Conservation (phyloP, 2,797 vertebrate species). For the Acipenser oxyrinchus region DNA sequence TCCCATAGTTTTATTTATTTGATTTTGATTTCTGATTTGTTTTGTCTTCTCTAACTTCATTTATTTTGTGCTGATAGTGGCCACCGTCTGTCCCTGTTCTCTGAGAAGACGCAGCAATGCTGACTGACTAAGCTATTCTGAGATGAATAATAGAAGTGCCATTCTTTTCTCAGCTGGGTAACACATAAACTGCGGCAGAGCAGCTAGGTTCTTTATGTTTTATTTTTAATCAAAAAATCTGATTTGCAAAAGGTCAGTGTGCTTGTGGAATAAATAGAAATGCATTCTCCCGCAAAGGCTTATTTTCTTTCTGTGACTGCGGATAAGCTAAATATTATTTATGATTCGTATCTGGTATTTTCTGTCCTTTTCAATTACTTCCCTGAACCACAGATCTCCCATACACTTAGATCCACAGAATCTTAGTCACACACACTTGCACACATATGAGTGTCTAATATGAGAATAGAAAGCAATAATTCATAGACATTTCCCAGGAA, state of each 20-base stretch:
- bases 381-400: slow-evolving; percentile 35
- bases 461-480: slow-evolving; percentile 25
- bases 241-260: slow-evolving; percentile 12
- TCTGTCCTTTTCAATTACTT: slow-evolving; percentile 53
- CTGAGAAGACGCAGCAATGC: no score
- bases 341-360: slow-evolving; percentile 50
- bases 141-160: no score
- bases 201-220: no score
- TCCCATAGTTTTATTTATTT: no score
- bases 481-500: slow-evolving; percentile 33
- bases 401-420: neutral
- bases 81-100: no score
- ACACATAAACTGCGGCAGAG: no score
- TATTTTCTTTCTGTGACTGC: slow-evolving; percentile 24
- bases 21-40: no score
- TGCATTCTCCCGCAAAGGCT: neutral
- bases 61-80: no score
- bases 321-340: slow-evolving; percentile 56
- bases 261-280: neutral
- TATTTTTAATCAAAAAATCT: slow-evolving; percentile 11
- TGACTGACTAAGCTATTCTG: no score
- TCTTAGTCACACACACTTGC: slow-evolving; percentile 27
- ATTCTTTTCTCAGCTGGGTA: no score
- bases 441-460: slow-evolving; percentile 29
- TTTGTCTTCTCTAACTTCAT: no score